These are phyloP conservation scores for Drosophila borealis DNA, from an alignment of 2,888 invertebrate species.

Conservation along the genomic window DNA sequence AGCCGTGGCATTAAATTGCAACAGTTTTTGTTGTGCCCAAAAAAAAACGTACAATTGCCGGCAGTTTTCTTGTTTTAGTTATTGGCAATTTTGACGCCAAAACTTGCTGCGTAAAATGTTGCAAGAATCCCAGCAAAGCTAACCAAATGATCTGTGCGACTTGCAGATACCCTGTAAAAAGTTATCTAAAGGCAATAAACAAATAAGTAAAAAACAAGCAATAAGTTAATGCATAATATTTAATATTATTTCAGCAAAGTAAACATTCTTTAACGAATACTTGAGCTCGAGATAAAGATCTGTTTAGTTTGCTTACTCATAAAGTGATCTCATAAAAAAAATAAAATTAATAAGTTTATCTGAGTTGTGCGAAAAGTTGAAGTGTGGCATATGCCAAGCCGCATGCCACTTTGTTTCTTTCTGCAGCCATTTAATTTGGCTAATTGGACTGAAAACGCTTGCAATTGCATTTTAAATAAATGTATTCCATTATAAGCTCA, in stretches of 20 bases:
- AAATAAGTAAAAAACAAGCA: too few species aligned
- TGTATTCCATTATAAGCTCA: background rate
- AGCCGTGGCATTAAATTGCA: slow-evolving; percentile 68
- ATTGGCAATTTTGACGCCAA: slow-evolving; percentile 35
- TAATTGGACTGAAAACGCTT: too few species aligned
- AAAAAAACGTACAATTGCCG: slow-evolving; percentile 25
- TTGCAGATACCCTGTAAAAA: slow-evolving; percentile 20
- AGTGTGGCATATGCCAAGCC: too few species aligned
- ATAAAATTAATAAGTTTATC: background rate
- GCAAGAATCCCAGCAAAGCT: slow-evolving; percentile 59
- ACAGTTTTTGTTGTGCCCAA: slow-evolving; percentile 54
- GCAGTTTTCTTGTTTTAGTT: slow-evolving; percentile 42
- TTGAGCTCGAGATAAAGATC: background rate
- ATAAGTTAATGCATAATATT: too few species aligned
- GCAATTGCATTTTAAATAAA: background rate
- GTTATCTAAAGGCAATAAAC: too few species aligned
- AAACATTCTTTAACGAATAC: too few species aligned
- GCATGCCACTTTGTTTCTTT: too few species aligned
- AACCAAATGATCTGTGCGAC: slow-evolving; percentile 1
- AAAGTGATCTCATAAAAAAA: background rate
- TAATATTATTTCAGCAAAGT: too few species aligned
- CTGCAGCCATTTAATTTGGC: too few species aligned
- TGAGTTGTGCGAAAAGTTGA: background rate
- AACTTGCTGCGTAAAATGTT: slow-evolving; percentile 53
- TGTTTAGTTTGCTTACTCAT: background rate